phyloP scores from a whole-genome alignment of 2,113 vertebrate species.

The Neoarius graeffei region DNA sequence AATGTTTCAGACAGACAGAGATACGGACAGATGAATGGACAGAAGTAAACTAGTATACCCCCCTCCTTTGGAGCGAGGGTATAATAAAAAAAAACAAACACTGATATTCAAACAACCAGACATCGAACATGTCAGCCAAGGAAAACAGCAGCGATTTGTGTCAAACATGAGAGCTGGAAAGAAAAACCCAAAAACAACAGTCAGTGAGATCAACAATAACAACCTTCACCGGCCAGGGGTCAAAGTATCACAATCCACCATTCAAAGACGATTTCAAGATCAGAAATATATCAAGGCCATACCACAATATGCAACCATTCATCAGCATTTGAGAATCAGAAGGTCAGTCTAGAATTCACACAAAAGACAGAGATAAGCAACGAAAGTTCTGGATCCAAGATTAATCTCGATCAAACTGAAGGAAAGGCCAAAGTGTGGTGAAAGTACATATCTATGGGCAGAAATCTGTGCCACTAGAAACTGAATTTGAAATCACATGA shows the following conservation, averaged over 20 bases:
- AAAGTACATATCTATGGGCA: too few species aligned
- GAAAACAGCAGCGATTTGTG: too few species aligned
- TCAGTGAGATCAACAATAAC: not conserved
- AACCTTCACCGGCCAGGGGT: not conserved
- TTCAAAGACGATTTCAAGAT: not conserved
- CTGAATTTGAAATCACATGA: too few species aligned
- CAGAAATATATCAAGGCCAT: not conserved
- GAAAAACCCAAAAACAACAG: not conserved
- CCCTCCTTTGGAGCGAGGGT: too few species aligned
- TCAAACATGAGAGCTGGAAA: too few species aligned
- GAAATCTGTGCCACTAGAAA: too few species aligned
- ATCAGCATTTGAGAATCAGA: not conserved
- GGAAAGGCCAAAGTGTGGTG: not conserved
- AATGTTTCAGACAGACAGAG: too few species aligned
- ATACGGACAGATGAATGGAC: too few species aligned
- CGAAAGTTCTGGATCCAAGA: not conserved
- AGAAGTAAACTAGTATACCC: too few species aligned
- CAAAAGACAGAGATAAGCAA: not conserved
- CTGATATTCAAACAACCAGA: too few species aligned
- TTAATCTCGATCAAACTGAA: not conserved
- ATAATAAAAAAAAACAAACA: too few species aligned
- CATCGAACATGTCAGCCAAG: too few species aligned
- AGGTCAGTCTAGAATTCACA: not conserved
- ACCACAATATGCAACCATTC: not conserved
- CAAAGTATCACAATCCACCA: not conserved